These are phyloP conservation scores for Anguilla japonica DNA, from an alignment of 2,113 vertebrate species.

Conservation along the genomic window DNA sequence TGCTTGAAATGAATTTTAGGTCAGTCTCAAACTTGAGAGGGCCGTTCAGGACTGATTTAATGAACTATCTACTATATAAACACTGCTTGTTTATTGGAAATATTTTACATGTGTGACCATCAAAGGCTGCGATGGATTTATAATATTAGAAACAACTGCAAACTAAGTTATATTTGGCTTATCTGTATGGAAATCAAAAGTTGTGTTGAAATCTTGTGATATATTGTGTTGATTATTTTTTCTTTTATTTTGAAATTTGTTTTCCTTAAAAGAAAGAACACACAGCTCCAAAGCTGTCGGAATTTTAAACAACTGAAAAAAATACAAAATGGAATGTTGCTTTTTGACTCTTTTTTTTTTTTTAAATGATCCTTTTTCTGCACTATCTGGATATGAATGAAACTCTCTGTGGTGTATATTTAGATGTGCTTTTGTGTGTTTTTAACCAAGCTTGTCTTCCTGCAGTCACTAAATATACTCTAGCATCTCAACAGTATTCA, in stretches of 20 bases:
- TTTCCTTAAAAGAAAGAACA: conserved; percentile 51
- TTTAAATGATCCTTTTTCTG: conserved; percentile 74
- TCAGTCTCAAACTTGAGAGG: conserved; percentile 65
- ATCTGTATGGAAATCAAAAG: conserved; percentile 71
- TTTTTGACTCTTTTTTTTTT: conserved; percentile 75
- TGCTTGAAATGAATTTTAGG: conserved; percentile 69
- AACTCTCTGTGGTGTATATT: conserved; percentile 83
- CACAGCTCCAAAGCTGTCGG: conserved; percentile 70
- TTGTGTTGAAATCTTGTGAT: conserved; percentile 73
- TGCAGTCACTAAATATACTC: conserved; percentile 83
- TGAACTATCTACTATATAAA: conserved; percentile 60
- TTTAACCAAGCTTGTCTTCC: conserved; percentile 90
- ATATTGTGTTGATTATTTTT: conserved; percentile 77
- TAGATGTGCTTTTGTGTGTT: conserved; percentile 89
- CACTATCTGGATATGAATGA: conserved; percentile 88
- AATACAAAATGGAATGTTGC: conserved; percentile 75
- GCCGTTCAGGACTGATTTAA: conserved; percentile 73
- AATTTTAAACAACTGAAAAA: conserved; percentile 74
- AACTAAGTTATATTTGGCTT: conserved; percentile 78
- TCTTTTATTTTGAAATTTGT: conserved; percentile 65
- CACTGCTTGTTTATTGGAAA: conserved; percentile 64
- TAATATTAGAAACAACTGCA: conserved; percentile 70
- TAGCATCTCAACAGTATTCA: conserved; percentile 79
- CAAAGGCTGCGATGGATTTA: conserved; percentile 64
- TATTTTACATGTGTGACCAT: conserved; percentile 62